Evolutionary conservation across 2,888 invertebrate genomes (phyloP), one percentile per base, ranked within the genome.

Genomic region (Holacanthella duospinosa): DNA sequence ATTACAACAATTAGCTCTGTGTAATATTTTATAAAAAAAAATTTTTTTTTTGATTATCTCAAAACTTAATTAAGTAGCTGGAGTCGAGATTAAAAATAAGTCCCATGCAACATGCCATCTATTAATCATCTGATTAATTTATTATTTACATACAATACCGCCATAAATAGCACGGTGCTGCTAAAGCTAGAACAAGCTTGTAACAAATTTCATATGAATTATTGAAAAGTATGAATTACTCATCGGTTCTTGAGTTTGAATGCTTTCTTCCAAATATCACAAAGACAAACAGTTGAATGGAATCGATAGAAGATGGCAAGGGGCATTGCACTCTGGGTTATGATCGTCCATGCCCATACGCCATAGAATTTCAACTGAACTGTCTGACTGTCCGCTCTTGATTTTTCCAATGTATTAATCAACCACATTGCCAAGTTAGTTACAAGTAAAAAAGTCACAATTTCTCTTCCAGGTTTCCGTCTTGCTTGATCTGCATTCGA

Each of bases 391-490:
- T 78, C 77, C 1, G 78, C 75, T 24, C 77, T 71, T 55, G 76
- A 75, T n/a, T 77, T 78, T 68, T 79, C 78, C 68, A 81, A 74
- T 2, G 79, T 77, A 65, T 78, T 78, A 55, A 93, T 86, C 29
- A 87, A 85, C 89, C 89, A 89, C 80, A 90, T 85, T 24, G 91
- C 91, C 91, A 78, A 73, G 78, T 94, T 94, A 0, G 89, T 88
- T 26, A 93, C 89, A 66, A 92, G 78, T 61, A 95, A 82, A 75
- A 94, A 94, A 0, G 94, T 95, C 1, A 95, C 90, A 65, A 93
- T 88, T 78, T 95, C 93, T 16, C 94, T 81, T 9, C 94, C 95
- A 0, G 94, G 94, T 75, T 94, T 95, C 74, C 86, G 84, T 59
- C 87, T 82, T 62, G 88, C 85, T 77, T 93, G 91, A 65, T 89